A percentile compares a stretch with the other conserved stretches of the same genome.
Conservation (phyloP, 2,797 vertebrate species). For the Phoxinus dragarum region DNA sequence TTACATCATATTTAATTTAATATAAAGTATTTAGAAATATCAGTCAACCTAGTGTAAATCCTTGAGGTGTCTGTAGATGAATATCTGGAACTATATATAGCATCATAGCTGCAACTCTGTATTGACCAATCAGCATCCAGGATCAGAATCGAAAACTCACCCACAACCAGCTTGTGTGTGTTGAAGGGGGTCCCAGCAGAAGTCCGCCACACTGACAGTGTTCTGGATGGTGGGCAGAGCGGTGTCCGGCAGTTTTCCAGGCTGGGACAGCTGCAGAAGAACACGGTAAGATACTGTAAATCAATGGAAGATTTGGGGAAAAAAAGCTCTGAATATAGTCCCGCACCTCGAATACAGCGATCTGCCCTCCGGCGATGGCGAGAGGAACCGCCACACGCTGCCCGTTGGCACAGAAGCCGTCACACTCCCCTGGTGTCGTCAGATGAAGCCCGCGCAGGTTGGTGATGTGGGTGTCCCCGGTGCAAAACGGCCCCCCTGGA, state of each 20-base stretch:
- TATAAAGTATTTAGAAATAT: too few species aligned
- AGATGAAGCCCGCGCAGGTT: constrained; percentile 92
- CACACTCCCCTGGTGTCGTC: constrained; percentile 91
- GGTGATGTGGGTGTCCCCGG: constrained; percentile 89
- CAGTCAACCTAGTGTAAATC: neutral
- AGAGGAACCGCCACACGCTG: constrained; percentile 86
- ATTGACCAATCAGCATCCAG: constrained; percentile 3
- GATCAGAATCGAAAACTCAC: constrained; percentile 70
- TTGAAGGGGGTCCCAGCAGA: constrained; percentile 95
- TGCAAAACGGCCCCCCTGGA: constrained; percentile 88
- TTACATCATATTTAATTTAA: too few species aligned
- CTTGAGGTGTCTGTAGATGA: neutral
- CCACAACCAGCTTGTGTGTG: constrained; percentile 82
- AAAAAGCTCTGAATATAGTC: neutral
- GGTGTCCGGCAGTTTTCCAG: constrained; percentile 84
- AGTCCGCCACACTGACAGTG: constrained; percentile 82
- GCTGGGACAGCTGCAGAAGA: constrained; percentile 81
- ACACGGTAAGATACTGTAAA: neutral
- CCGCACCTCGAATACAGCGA: constrained; percentile 88
- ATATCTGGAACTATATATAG: neutral
- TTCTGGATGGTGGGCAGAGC: constrained; percentile 91
- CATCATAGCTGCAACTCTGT: neutral
- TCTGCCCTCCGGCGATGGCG: constrained; percentile 88
- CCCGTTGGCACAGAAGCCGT: constrained; percentile 89
- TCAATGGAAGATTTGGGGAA: too few species aligned